These are phyloP conservation scores for Epinephelus fuscoguttatus DNA, from an alignment of 2,113 vertebrate genomes.

Conservation along the genomic window DNA sequence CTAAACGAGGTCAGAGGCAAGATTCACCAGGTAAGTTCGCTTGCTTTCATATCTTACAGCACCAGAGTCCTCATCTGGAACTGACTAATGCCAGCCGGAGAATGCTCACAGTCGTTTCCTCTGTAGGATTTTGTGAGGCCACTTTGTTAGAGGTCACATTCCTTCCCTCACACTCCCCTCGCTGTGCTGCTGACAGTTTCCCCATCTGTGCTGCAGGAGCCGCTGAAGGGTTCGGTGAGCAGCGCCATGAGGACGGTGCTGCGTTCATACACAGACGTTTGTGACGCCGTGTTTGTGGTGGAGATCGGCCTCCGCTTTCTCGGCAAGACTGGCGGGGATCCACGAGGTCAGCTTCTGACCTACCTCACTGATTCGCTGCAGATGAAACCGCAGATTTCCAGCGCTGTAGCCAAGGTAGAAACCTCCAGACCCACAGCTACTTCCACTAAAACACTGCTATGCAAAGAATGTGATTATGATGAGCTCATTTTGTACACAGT, in stretches of 20 bases:
- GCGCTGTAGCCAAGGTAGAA: conserved; percentile 79
- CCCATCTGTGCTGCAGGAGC: conserved; percentile 59
- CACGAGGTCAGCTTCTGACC: conserved; percentile 55
- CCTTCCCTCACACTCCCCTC: neutral
- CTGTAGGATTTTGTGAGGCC: conserved; percentile 33
- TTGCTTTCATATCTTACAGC: neutral
- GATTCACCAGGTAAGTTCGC: conserved; percentile 76
- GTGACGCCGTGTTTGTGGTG: conserved; percentile 74
- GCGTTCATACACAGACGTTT: conserved; percentile 80
- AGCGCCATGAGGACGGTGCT: conserved; percentile 67
- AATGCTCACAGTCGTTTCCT: conserved; percentile 27
- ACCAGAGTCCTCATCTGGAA: conserved; percentile 21
- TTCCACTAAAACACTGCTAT: neutral
- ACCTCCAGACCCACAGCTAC: neutral
- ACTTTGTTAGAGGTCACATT: conserved; percentile 51
- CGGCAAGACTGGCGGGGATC: conserved; percentile 73
- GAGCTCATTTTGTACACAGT: neutral
- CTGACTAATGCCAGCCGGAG: conserved; percentile 33
- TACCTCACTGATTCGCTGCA: conserved; percentile 77
- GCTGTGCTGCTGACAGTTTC: conserved; percentile 9
- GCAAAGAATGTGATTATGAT: neutral
- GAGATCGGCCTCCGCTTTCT: conserved; percentile 83
- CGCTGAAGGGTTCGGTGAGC: conserved; percentile 75
- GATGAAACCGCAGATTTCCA: conserved; percentile 78
- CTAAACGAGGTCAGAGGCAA: conserved; percentile 77